Evolutionary conservation across 2,797 vertebrate species (phyloP), one percentile per base, ranked within the genome.

Genomic region (Lindbergichthys nudifrons): DNA sequence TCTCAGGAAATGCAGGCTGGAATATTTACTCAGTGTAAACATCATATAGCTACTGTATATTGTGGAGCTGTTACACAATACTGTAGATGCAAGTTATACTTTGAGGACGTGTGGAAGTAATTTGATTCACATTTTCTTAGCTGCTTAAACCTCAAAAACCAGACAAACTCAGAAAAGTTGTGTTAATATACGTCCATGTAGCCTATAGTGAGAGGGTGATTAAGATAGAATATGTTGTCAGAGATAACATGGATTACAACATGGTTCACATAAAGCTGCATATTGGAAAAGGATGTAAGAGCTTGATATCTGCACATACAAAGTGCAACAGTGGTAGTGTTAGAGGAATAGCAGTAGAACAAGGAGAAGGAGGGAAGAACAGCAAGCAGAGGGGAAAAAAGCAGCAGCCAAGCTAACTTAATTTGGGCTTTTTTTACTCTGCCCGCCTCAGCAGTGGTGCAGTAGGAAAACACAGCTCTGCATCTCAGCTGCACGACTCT

Each of bases 381-480:
- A 41, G 51, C 19, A 6, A 67, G 72, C 48, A 46, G 53, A 47
- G 10, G 50, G 45, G 45, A 2, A 26, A 54, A 66, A 51, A 15
- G 3, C 16, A 43, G 46, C 45, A 73, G 57, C 30, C 19, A 52
- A 61, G 62, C 54, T 53, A 6, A 60, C 43, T 79, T 59, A 26
- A 63, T 64, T 50, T 26, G 23, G 46, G 36, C 7, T 23, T 23
- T n/a, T 51, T 23, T 71, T 53, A 16, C 41, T 56, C 59, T 46
- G 30, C 57, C 43, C 30, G 26, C 36, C 74, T 65, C 14, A n/a
- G 14, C 73, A 16, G 21, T 3, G 52, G 26, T 45, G 54, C 45
- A 53, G n/a, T 6, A 56, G 66, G 58, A 70, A 71, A 60, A 66
- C 63, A 64, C 50, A 11, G 61, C 61, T 51, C 61, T 57, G 48